phyloP scores from a whole-genome alignment of 1,140 invertebrate genomes.

The Drosophila sp. region DNA sequence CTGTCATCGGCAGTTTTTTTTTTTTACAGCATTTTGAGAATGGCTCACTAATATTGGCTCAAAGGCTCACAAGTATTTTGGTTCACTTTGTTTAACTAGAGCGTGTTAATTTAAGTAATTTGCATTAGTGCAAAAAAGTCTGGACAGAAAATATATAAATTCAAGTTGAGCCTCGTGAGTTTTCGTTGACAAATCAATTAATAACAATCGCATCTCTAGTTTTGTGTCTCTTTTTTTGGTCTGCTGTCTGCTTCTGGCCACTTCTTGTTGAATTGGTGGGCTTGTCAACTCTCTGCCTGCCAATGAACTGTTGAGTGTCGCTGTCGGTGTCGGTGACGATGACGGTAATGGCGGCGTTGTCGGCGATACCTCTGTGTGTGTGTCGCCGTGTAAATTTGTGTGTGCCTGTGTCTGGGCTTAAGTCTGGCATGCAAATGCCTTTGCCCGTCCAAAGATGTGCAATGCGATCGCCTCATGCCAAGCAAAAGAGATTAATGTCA shows the following conservation, averaged over 20 bases:
- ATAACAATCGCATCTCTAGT: constrained; percentile 7
- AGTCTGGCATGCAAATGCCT: constrained; percentile 43
- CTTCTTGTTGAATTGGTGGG: constrained; percentile 49
- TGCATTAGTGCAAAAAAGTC: no score
- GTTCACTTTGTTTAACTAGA: no score
- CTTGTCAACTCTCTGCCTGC: constrained; percentile 53
- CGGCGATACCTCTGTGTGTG: not conserved
- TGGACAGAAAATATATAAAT: no score
- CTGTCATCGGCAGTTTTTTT: no score
- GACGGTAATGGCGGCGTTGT: no score
- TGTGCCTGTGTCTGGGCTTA: constrained; percentile 10
- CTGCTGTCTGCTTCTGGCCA: constrained; percentile 5
- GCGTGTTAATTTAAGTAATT: no score
- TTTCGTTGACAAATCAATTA: not conserved
- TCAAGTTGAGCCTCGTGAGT: not conserved
- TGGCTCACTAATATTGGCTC: no score
- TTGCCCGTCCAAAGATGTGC: constrained; percentile 35
- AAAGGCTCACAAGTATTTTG: no score
- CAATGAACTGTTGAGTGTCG: constrained; percentile 57
- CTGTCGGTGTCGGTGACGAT: not conserved
- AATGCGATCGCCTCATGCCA: constrained; percentile 19
- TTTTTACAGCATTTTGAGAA: no score
- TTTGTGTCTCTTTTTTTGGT: constrained; percentile 22
- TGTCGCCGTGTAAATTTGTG: constrained; percentile 7
- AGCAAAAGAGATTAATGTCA: constrained; percentile 54